Evolutionary conservation across 2,797 vertebrate genomes (phyloP), one percentile per base, ranked within the genome.

Genomic region (Steatocranus sp.): DNA sequence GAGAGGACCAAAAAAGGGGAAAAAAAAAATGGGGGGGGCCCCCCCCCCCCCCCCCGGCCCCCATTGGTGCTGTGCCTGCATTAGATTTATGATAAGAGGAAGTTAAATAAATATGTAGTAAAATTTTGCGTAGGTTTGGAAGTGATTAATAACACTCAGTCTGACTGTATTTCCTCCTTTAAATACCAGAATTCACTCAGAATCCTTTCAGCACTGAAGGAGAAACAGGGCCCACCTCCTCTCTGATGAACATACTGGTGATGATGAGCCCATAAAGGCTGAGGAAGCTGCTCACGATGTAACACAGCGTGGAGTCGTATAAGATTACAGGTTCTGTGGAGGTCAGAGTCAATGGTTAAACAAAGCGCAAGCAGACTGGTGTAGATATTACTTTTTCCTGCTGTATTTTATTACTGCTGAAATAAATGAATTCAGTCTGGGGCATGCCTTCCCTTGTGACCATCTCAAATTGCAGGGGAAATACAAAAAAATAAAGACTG

Each of bases 111-210:
- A 30, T 25, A 53, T 56, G 8, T 56, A 25, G 53, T 54, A 54
- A 54, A 54, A 54, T 54, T 5, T 27, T 27, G 53, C 1, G 3
- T 56, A 56, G 53, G 3, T 10, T 58, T 14, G 58, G 32, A 63
- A 38, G 32, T 38, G 11, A 63, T 38, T n/a, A 23, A 0, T 63
- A 36, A 63, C n/a, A 63, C 17, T 0, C 58, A 63, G 18, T 63
- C 32, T 0, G 32, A 36, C 58, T 36, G n/a, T 20, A 34, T 20
- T 14, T 36, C 32, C 32, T 36, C 1, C 32, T 63, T 63, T 36
- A 63, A 38, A 20, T 1, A 63, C 0, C 58, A 63, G 58, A 38
- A 38, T 38, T 36, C n/a, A 63, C 7, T 30, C 0, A 32, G 5
- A 56, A 32, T 56, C 54, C 8, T 56, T 30, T 63, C 34, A 14